phyloP scores from a whole-genome alignment of 2,888 invertebrate species.

The Sussaba pulchella region DNA sequence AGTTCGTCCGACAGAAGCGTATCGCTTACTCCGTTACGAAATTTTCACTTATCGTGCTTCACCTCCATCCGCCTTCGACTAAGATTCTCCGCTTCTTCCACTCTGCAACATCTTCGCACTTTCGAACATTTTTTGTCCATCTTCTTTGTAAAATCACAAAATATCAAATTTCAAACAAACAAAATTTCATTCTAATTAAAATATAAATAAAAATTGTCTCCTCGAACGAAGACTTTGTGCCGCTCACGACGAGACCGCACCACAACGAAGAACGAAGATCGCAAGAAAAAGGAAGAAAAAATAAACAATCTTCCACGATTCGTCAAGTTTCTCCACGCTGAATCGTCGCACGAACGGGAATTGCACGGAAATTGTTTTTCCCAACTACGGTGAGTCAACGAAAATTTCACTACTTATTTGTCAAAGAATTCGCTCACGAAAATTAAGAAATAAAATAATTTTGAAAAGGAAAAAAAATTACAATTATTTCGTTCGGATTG shows the following conservation, averaged over 20 bases:
- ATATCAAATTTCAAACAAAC: too few species aligned
- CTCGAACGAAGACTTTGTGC: conserved; percentile 22
- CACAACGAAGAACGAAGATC: background rate
- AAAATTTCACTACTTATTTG: background rate
- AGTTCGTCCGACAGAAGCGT: conserved; percentile 83
- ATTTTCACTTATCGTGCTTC: conserved; percentile 67
- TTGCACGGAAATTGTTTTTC: conserved; percentile 45
- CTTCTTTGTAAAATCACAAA: too few species aligned
- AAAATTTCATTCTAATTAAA: too few species aligned
- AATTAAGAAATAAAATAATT: background rate
- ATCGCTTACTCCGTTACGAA: conserved; percentile 78
- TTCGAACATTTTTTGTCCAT: too few species aligned
- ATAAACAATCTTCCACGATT: conserved; percentile 1
- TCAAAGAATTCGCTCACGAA: background rate
- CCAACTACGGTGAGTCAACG: conserved; percentile 22
- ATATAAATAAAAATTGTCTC: background rate
- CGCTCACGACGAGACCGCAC: background rate
- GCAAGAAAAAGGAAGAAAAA: background rate
- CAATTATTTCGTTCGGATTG: too few species aligned
- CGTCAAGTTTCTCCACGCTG: conserved; percentile 1
- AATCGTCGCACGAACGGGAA: conserved; percentile 37
- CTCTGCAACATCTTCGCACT: conserved; percentile 22
- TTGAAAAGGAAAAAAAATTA: background rate
- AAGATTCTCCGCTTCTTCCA: conserved; percentile 16
- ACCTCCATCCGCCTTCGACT: conserved; percentile 44